Evolutionary conservation across 1,140 invertebrate species (phyloP).

Genomic region (Drosophila pectinifera): DNA sequence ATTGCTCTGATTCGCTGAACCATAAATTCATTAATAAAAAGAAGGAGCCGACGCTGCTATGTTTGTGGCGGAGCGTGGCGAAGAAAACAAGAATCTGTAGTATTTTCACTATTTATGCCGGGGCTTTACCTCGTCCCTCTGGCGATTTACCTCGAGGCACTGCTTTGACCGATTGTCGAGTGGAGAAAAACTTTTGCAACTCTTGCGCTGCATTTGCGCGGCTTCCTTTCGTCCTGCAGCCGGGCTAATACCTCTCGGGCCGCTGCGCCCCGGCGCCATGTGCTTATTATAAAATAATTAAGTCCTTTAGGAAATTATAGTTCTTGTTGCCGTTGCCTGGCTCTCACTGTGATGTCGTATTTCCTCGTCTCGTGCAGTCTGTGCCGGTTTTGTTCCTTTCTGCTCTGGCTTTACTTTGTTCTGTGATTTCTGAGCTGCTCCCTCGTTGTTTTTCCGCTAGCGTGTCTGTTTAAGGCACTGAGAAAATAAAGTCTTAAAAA

Average conservation of each 20-base stretch:
- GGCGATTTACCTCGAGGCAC: conserved; percentile 19
- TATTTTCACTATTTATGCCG: conserved; percentile 73
- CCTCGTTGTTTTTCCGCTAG: background rate
- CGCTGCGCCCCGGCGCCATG: conserved; percentile 53
- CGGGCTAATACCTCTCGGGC: conserved; percentile 21
- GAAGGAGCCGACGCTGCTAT: conserved; percentile 3
- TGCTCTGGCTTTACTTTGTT: conserved; percentile 13
- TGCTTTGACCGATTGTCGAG: conserved; percentile 61
- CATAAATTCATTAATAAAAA: conserved; percentile 53
- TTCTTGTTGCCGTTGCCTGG: conserved; percentile 58
- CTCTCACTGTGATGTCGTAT: conserved; percentile 30
- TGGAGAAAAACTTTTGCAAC: conserved; percentile 67
- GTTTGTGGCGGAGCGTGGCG: conserved; percentile 3
- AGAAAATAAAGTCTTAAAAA: background rate
- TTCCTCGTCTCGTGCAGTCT: conserved; percentile 52
- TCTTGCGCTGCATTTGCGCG: conserved; percentile 71
- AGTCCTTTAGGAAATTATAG: conserved; percentile 81
- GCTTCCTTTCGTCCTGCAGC: conserved; percentile 46
- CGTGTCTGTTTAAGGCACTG: conserved; percentile 5
- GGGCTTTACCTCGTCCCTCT: conserved; percentile 7
- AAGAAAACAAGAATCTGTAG: conserved; percentile 63
- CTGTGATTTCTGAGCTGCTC: conserved; percentile 58
- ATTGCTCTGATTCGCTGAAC: conserved; percentile 53
- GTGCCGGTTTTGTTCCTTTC: conserved; percentile 27
- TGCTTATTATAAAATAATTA: conserved; percentile 83